Evolutionary conservation across 2,888 invertebrate genomes (phyloP), one percentile per base, ranked within the genome.

Genomic region (Mechanitis messenoides): DNA sequence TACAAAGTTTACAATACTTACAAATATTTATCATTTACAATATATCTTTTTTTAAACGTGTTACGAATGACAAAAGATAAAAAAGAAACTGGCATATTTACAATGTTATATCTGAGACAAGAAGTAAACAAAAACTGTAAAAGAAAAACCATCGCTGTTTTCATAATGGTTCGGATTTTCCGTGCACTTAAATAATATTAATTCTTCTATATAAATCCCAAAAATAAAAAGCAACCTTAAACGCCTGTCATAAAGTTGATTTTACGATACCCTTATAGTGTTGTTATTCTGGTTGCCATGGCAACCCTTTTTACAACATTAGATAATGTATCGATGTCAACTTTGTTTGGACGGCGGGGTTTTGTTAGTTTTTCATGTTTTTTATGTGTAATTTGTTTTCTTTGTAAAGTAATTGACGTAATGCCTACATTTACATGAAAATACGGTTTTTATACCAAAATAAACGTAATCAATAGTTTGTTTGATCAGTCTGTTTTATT

Each of bases 281-380:
- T 83, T 81, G 79, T 72, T 69, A 71, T 63, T 20, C 35, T 2
- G 12, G 84, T 83, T 73, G 66, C 77, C 63, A 80, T 80, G 73
- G 77, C 46, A 65, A 79, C 82, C 63, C 35, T 60, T 55, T 67
- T 66, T 60, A 61, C 55, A 56, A 53, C 55, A 45, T 35, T 45
- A 59, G 55, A 62, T 60, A 64, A 66, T 64, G 61, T 57, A 58
- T 47, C 55, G 57, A 60, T 59, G 61, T 58, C 59, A 64, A 61
- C 35, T 45, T 31, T 56, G 63, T 65, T 65, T 60, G 61, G 56
- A 60, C 35, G 45, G 55, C 56, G 28, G 31, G 58, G 60, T 33
- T 63, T 61, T 20, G 60, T 61, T 55, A 53, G 5, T 45, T n/a
- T 38, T 42, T 11, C 33, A 9, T 53, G 38, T 35, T 62, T 55